Base-by-base conservation (phyloP, 2,113 vertebrate species). In the Mugil cephalus region DNA sequence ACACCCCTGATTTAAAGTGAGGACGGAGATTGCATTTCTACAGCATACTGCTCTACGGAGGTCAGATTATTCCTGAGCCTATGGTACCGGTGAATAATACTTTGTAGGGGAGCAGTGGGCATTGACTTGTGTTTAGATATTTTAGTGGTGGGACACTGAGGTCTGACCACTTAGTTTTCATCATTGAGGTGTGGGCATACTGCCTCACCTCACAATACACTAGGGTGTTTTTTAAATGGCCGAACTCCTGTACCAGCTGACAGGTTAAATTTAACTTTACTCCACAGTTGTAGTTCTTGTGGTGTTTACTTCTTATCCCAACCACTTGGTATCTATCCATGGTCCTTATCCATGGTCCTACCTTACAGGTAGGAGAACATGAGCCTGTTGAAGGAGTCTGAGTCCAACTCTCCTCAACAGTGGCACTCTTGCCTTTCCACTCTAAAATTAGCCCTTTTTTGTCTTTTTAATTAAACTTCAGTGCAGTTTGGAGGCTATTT, bases 391-490 rank as follows among this genome's bases (percentile, higher is more conserved):
- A 87, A 87, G 77, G 72, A 81, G 36, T 45, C 45, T 7, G 35
- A 74, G 79, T 72, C 63, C 39, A 34, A 50, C 71, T 78, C 74
- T 65, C 63, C 69, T 60, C 62, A 78, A 72, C 75, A 53, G 79
- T 86, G 86, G 86, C n/a, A n/a, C n/a, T 89, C 82, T 77, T 77
- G 70, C 51, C 77, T 64, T 80, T 85, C 80, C 85, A 81, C 73
- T 62, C 74, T 14, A 35, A 90, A 89, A 91, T 87, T 73, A 84
- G 79, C 80, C 79, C 75, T 39, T 87, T 91, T 92, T 93, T 93
- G 92, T 94, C 88, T 94, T 92, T 94, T 93, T 93, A 94, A 94
- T 94, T 93, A 93, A 93, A 94, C 87, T 85, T 66, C 54, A 85
- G 87, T 77, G 67, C 84, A 85, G 87, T 93, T 93, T 87, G 84